Base-by-base conservation (phyloP, 2,797 vertebrate genomes). In the Phyllotis vaccarum region DNA sequence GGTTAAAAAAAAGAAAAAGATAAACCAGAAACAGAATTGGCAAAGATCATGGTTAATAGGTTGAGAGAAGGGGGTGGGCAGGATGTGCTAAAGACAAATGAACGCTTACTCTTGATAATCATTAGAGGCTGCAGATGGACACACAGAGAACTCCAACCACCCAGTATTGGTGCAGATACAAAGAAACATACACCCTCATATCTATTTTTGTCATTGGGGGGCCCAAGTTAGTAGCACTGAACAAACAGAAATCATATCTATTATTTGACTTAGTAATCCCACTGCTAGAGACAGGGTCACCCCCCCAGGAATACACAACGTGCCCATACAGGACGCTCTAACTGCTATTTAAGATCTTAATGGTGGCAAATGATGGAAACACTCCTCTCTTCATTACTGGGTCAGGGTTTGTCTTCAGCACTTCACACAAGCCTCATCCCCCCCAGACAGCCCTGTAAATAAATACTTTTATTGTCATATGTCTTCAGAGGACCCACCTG, bases 1-100 rank as follows among this genome's bases (percentile, higher is more conserved):
- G 5, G 40, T n/a, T 54, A 72, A 60, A 93, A 95, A 81, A 40
- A 11, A 43, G n/a, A 85, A 56, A 80, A 80, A 34, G 64, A 34
- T 11, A 66, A 82, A 1, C 11, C 37, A 68, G 56, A 13, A 46
- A 21, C 2, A 72, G 81, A 95, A 83, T 27, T 17, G 56, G 24
- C 40, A 91, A 79, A 81, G 95, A 37, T 11, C 54, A 7, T 6
- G 24, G 19, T 27, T 52, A 27, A 16, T 13, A 49, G 56, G 60
- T 85, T 90, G 64, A 81, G 12, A 70, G 91, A 82, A 87, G 52
- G 74, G 22, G 3, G 29, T 6, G 1, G 29, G 9, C 17, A 3
- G n/a, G 8, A 37, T 17, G 7, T 70, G 6, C 16, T 76, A n/a
- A 75, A 72, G 85, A 34, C 56, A 13, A 58, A 70, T 74, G 29